Conservation (phyloP, 2,888 invertebrate genomes). For the Eristalinus aeneus region DNA sequence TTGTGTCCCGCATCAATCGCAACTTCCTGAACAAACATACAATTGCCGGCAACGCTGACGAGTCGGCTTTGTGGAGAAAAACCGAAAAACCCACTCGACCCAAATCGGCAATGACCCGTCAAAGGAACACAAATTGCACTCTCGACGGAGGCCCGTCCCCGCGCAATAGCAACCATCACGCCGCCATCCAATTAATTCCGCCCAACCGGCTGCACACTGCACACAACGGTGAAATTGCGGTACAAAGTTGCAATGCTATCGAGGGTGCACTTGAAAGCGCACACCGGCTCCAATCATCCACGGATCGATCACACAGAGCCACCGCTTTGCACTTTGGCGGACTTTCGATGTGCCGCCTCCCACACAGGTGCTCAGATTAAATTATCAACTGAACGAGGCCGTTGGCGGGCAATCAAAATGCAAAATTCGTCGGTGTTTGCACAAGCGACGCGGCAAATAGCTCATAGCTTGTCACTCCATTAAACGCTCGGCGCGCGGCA, state of each 20-base stretch:
- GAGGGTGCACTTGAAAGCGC: background rate
- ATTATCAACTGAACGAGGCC: conserved; percentile 41
- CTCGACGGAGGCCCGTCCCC: background rate
- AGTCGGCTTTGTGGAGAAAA: background rate
- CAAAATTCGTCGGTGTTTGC: conserved; percentile 30
- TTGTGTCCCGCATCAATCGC: background rate
- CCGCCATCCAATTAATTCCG: conserved; percentile 44
- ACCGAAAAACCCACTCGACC: background rate
- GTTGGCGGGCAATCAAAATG: conserved; percentile 55
- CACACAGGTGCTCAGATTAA: conserved; percentile 41
- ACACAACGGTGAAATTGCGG: background rate
- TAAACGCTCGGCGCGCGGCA: conserved; percentile 25
- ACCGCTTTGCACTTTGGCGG: conserved; percentile 6
- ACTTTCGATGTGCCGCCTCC: conserved; percentile 49
- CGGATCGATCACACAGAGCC: background rate
- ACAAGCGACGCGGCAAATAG: conserved; percentile 2
- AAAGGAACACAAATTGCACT: background rate
- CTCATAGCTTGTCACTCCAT: conserved; percentile 51
- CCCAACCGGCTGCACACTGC: conserved; percentile 2
- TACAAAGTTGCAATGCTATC: background rate
- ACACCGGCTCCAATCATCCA: background rate
- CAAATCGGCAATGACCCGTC: background rate
- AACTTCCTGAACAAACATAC: background rate
- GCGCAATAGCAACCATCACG: background rate
- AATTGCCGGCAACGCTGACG: background rate